A percentile compares a stretch with the other conserved stretches of the same genome.
Conservation (phyloP, 1,140 invertebrate genomes). For the Calephelis virginiensis region DNA sequence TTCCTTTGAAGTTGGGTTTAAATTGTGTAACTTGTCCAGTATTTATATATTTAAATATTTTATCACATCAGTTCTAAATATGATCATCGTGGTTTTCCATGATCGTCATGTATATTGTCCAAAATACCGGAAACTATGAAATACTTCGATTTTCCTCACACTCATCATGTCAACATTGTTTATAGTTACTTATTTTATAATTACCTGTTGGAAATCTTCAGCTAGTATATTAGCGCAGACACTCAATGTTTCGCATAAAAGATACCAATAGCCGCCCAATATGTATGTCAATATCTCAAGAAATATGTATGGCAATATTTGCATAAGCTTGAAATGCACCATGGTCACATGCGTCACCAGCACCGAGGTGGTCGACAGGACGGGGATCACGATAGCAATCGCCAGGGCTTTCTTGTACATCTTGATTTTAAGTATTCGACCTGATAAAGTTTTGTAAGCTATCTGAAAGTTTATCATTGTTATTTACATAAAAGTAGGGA, state of each 20-base stretch:
- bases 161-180: neutral
- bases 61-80: too few relatives aligned
- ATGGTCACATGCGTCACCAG: slow-evolving; percentile 83
- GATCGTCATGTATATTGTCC: too few relatives aligned
- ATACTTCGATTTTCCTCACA: too few relatives aligned
- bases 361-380: slow-evolving; percentile 80
- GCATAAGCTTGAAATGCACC: slow-evolving; percentile 80
- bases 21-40: too few relatives aligned
- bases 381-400: slow-evolving; percentile 78
- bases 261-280: slow-evolving; percentile 81
- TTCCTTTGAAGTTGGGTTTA: too few relatives aligned
- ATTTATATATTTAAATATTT: too few relatives aligned
- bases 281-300: slow-evolving; percentile 82
- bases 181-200: slow-evolving; percentile 10
- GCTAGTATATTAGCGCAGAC: slow-evolving; percentile 80
- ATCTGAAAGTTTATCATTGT: slow-evolving; percentile 48
- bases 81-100: too few relatives aligned
- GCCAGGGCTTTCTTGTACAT: slow-evolving; percentile 73
- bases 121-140: too few relatives aligned
- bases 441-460: slow-evolving; percentile 77
- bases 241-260: slow-evolving; percentile 81
- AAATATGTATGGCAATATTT: slow-evolving; percentile 83
- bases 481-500: neutral
- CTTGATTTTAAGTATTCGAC: slow-evolving; percentile 68
- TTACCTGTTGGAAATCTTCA: slow-evolving; percentile 81